Percentiles rank a stretch among this genome's conserved stretches.
Evolutionary conservation across 2,797 vertebrate species (phyloP).

Genomic region (Chrysolophus pictus): DNA sequence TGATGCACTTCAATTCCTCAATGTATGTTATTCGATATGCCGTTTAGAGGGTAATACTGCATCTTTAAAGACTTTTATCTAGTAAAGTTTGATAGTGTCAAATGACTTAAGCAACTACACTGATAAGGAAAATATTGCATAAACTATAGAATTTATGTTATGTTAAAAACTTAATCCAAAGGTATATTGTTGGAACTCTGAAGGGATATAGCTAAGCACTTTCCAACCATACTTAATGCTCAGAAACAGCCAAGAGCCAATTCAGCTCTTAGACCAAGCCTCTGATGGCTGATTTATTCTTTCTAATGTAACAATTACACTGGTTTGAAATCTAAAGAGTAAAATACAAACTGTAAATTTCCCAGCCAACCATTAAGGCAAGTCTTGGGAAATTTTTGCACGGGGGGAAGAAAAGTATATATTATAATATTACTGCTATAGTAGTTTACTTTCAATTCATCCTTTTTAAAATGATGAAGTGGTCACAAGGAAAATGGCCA

Average conservation of each 20-base stretch:
- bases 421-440: neutral
- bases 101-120: neutral
- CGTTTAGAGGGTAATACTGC: neutral
- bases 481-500: neutral
- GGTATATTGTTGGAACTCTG: neutral
- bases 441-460: neutral
- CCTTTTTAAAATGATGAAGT: neutral
- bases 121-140: neutral
- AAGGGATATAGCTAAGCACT: neutral
- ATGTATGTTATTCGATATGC: neutral
- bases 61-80: neutral
- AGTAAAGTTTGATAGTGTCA: neutral
- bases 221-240: neutral
- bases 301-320: neutral
- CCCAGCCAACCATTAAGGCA: neutral
- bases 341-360: neutral
- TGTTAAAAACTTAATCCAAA: neutral
- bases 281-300: slow-evolving; percentile 26
- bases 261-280: neutral
- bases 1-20: neutral
- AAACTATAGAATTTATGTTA: neutral
- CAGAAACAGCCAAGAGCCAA: neutral
- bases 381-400: neutral
- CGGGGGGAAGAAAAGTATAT: neutral
- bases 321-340: neutral